These are phyloP conservation scores for Syrphus vitripennis DNA, from an alignment of 2,888 invertebrate genomes.

Conservation along the genomic window DNA sequence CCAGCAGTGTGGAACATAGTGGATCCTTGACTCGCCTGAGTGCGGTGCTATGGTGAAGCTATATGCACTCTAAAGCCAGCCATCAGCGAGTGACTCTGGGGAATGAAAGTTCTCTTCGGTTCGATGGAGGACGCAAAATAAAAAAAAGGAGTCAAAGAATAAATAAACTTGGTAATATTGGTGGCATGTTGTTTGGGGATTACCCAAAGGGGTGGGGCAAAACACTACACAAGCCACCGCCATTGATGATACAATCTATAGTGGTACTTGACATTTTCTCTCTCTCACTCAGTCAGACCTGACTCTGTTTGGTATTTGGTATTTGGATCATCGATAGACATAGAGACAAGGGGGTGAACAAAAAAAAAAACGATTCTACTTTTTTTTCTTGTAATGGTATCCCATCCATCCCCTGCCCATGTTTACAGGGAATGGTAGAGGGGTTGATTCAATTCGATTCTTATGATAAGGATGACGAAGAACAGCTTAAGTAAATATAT, in stretches of 20 bases:
- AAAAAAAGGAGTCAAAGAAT: conserved; percentile 54
- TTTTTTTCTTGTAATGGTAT: conserved; percentile 61
- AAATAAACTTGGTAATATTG: conserved; percentile 66
- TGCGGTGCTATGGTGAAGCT: conserved; percentile 20
- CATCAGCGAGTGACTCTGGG: conserved; percentile 35
- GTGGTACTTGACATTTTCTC: conserved; percentile 61
- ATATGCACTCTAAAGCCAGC: conserved; percentile 28
- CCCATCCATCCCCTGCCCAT: background rate
- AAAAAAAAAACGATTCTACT: conserved; percentile 44
- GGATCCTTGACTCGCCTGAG: conserved; percentile 49
- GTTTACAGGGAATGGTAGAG: background rate
- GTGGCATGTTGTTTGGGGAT: conserved; percentile 61
- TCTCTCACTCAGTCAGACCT: no score
- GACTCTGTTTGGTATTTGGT: conserved; percentile 47
- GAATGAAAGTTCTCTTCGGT: conserved; percentile 47
- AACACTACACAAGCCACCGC: background rate
- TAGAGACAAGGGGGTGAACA: conserved; percentile 21
- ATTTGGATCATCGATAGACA: conserved; percentile 68
- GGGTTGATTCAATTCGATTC: background rate
- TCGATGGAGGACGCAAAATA: no score
- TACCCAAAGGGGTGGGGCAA: conserved; percentile 28
- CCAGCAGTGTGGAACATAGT: conserved; percentile 35
- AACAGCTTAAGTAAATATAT: conserved; percentile 51
- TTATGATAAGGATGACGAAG: background rate
- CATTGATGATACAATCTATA: background rate